Conservation (phyloP, 2,113 vertebrate genomes). For the Amblyornis subalaris region DNA sequence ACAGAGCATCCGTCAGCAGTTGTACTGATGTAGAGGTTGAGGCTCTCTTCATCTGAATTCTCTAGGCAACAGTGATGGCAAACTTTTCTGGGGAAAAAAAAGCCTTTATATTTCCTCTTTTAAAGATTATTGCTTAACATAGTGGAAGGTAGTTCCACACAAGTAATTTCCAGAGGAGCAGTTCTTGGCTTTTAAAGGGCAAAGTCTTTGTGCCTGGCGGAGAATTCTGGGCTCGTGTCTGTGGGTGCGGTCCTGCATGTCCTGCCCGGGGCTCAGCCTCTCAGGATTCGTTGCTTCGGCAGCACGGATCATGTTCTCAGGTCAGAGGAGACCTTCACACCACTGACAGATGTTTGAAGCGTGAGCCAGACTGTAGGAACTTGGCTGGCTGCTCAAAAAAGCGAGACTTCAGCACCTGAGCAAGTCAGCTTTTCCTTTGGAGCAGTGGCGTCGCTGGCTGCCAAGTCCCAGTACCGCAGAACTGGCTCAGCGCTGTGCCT, state of each 20-base stretch:
- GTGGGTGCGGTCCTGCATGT: accelerated
- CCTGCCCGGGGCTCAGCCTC: not conserved
- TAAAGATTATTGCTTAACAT: not conserved
- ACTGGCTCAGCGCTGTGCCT: not conserved
- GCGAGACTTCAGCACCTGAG: not conserved
- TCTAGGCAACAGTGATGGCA: not conserved
- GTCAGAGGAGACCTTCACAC: not conserved
- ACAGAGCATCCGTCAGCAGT: not conserved
- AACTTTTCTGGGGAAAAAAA: not conserved
- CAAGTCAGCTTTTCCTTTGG: not conserved
- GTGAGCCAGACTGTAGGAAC: not conserved
- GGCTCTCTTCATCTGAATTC: not conserved
- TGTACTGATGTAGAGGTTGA: not conserved
- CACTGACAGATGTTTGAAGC: not conserved
- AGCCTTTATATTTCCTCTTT: not conserved
- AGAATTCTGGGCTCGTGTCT: accelerated
- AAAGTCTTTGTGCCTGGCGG: not conserved
- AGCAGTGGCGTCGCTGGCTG: not conserved
- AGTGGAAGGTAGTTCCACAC: not conserved
- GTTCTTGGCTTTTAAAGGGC: not conserved
- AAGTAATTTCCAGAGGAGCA: not conserved
- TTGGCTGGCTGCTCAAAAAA: not conserved
- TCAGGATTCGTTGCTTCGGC: not conserved
- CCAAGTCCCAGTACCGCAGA: not conserved
- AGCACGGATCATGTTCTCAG: not conserved